Conservation (phyloP, 2,797 vertebrate species). For the Falco concolor region DNA sequence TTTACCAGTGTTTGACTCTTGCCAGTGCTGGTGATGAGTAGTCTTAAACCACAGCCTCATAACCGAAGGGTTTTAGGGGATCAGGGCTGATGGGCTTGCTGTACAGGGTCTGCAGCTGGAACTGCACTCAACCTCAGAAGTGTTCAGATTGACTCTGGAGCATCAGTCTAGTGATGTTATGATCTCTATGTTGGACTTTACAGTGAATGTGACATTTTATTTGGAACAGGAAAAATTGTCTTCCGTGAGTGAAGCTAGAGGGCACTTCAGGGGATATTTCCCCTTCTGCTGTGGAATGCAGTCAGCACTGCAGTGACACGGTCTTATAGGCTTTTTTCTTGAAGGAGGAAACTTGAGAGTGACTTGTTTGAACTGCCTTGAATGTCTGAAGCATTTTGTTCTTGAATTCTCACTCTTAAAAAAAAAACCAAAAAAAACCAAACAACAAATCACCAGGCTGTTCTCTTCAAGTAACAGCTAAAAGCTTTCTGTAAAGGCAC, state of each 20-base stretch:
- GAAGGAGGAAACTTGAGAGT: background rate
- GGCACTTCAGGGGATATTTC: background rate
- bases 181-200: background rate
- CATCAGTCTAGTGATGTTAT: background rate
- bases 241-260: background rate
- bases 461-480: background rate
- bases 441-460: background rate
- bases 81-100: background rate
- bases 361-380: background rate
- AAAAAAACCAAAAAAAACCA: background rate
- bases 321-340: background rate
- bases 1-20: background rate
- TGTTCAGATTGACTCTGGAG: background rate
- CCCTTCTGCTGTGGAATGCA: background rate
- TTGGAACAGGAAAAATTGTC: background rate
- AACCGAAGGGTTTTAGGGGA: background rate
- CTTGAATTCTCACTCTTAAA: background rate
- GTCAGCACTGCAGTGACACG: background rate
- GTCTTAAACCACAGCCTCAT: rapidly evolving
- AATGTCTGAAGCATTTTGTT: background rate
- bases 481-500: background rate
- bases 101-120: background rate
- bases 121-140: rapidly evolving
- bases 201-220: background rate
- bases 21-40: background rate